Evolutionary conservation across 2,797 vertebrate species (phyloP), one percentile per base, ranked within the genome.

Genomic region (Pseudotriccus pelzelni): DNA sequence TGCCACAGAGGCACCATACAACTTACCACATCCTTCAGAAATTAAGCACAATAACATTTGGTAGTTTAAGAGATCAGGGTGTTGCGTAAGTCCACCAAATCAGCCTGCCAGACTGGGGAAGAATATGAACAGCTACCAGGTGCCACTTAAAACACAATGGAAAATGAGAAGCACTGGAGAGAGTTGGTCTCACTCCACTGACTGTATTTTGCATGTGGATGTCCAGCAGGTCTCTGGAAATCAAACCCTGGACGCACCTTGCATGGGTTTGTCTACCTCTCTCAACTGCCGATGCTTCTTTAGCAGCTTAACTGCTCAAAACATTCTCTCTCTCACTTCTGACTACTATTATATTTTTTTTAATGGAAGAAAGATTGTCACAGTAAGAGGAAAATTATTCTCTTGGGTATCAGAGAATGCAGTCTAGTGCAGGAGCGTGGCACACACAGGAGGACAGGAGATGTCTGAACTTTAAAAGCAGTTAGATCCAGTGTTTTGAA

Each of bases 191-290:
- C 59, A 52, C 24, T 27, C 30, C 28, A 32, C 24, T 34, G 69
- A 27, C 10, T 1, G 1, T 15, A 25, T 46, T 87, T 91, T 28
- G 34, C 7, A 44, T 0, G 1, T 1, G 0, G 17, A 5, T 78
- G 22, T 43, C n/a, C 49, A 46, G 36, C 28, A 24, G 32, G 10
- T 30, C 21, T 56, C 34, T 69, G 62, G 39, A 55, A 84, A 84
- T 82, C 83, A 59, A 64, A 47, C 5, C 11, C 43, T 30, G 23
- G 24, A 43, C 0, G 4, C 4, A 8, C 7, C 74, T 66, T 43
- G 8, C 8, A 22, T 13, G 20, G 8, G 4, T 63, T 90, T 87
- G 23, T 62, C 28, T 32, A 36, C 19, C 6, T 58, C 37, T 32
- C 27, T 77, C 52, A 28, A 6, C 11, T 62, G 37, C 7, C 23